Percentiles rank a stretch among this genome's conserved stretches.
Conservation (phyloP, 2,113 vertebrate species). For the Zootoca vivipara region DNA sequence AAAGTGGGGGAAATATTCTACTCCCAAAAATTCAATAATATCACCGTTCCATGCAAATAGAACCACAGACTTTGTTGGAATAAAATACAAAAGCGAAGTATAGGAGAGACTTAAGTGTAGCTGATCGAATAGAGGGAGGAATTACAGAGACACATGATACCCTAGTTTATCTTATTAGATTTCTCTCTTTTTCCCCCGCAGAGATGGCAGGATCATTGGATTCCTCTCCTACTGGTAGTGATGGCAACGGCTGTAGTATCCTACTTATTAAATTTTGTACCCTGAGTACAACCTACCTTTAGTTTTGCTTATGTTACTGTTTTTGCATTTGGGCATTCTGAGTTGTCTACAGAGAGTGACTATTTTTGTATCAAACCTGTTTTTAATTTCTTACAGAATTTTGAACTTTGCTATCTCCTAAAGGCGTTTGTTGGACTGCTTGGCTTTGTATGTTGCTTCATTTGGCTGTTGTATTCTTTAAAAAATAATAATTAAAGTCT, state of each 20-base stretch:
- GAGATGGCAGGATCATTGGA: slow-evolving; percentile 60
- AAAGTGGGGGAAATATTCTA: not conserved
- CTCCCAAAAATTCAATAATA: not conserved
- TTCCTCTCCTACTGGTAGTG: slow-evolving; percentile 64
- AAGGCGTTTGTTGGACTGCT: not conserved
- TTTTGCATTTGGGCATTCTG: not conserved
- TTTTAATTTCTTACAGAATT: rapidly evolving
- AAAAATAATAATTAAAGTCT: not conserved
- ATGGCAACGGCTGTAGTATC: slow-evolving; percentile 57
- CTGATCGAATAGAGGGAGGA: rapidly evolving
- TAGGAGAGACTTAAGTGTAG: no score
- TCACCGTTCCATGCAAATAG: not conserved
- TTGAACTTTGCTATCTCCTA: slow-evolving; percentile 3
- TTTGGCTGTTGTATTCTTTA: rapidly evolving
- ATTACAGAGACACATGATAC: no score
- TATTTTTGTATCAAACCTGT: not conserved
- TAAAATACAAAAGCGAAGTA: not conserved
- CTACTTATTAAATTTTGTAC: slow-evolving; percentile 60
- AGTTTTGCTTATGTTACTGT: slow-evolving; percentile 11
- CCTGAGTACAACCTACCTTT: not conserved
- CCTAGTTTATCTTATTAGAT: rapidly evolving
- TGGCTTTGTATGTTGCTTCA: not conserved
- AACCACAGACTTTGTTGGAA: not conserved
- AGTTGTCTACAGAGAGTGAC: not conserved
- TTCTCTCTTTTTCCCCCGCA: slow-evolving; percentile 45